These are phyloP conservation scores for Itoplectis maculator DNA, from an alignment of 2,888 invertebrate genomes.

Conservation along the genomic window DNA sequence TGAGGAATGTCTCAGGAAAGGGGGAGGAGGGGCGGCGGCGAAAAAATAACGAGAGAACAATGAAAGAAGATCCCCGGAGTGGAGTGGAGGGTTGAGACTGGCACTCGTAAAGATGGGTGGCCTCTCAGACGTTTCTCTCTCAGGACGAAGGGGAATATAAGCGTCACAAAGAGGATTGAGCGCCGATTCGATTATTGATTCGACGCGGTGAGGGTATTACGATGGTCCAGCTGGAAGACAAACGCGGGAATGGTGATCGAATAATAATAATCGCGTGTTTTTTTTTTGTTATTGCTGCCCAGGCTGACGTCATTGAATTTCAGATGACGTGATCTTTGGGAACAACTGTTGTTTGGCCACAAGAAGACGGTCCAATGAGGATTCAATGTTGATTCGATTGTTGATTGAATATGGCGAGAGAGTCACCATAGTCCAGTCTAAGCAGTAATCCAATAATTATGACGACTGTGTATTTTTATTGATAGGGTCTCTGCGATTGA, in stretches of 20 bases:
- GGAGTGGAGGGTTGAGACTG: conserved; percentile 37
- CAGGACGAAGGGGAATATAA: conserved; percentile 40
- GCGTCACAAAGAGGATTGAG: conserved; percentile 37
- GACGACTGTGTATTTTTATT: not conserved
- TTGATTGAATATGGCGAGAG: too few relatives aligned
- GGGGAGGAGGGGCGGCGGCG: conserved; percentile 8
- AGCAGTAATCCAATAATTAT: too few relatives aligned
- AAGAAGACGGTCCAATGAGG: not conserved
- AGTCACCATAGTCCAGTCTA: too few relatives aligned
- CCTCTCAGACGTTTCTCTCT: conserved; percentile 19
- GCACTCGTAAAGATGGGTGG: conserved; percentile 34
- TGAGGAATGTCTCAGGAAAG: conserved; percentile 41
- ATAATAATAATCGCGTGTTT: conserved; percentile 13
- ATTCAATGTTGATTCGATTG: too few relatives aligned
- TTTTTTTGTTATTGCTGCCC: not conserved
- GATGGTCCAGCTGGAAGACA: not conserved
- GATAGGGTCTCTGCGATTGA: too few relatives aligned
- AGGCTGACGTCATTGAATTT: not conserved
- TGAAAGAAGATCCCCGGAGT: conserved; percentile 62
- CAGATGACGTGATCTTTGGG: not conserved
- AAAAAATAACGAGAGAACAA: conserved; percentile 63
- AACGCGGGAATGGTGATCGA: not conserved
- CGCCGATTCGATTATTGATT: conserved; percentile 47
- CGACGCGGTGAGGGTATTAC: not conserved
- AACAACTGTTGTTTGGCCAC: not conserved